These are phyloP conservation scores for Scartelaos histophorus DNA, from an alignment of 2,113 vertebrate genomes.

Conservation along the genomic window DNA sequence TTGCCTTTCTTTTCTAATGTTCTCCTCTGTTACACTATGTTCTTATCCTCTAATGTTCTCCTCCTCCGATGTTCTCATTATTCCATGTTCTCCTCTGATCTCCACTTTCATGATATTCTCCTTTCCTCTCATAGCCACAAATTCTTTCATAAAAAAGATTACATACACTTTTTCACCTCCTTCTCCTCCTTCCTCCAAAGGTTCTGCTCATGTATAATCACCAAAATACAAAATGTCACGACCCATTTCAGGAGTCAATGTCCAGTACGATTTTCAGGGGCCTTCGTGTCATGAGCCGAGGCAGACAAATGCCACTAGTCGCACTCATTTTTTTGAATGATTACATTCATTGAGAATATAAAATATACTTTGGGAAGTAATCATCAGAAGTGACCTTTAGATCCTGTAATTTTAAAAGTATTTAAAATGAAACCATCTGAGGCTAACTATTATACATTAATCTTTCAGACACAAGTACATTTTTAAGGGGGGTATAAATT, in stretches of 20 bases:
- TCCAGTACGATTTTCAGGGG: not conserved
- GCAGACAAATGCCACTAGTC: no score
- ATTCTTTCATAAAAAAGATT: not conserved
- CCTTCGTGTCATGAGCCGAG: not conserved
- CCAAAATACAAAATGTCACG: no score
- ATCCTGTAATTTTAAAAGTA: not conserved
- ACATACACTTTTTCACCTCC: not conserved
- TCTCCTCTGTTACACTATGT: not conserved
- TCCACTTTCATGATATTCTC: conserved; percentile 7
- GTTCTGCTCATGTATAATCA: no score
- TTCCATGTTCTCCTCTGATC: no score
- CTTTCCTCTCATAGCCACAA: not conserved
- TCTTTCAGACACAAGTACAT: not conserved
- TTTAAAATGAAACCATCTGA: not conserved
- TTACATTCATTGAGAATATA: no score
- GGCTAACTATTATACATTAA: conserved; percentile 12
- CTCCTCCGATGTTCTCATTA: not conserved
- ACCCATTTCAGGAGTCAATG: not conserved
- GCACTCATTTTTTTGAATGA: no score
- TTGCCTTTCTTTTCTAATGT: not conserved
- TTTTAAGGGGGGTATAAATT: conserved; percentile 6
- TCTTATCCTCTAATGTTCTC: not conserved
- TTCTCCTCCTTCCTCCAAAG: no score
- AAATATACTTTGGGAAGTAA: no score
- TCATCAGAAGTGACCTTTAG: no score